Percentiles rank a stretch among this genome's conserved stretches.
These are phyloP conservation scores for Phragmatobia fuliginosa DNA, from an alignment of 2,888 invertebrate genomes.

Conservation along the genomic window DNA sequence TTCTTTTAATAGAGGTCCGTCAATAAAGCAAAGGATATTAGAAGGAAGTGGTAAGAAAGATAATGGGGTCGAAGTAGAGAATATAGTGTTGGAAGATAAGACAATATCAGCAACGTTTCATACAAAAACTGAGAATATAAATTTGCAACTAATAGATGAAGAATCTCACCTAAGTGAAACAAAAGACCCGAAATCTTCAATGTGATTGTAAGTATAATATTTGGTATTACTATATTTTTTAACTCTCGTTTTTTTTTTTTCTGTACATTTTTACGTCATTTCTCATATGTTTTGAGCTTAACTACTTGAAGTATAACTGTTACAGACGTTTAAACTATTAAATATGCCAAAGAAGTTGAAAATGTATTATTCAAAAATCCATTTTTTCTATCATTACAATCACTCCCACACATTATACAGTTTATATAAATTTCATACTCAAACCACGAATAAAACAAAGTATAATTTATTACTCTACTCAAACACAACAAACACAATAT, in stretches of 20 bases:
- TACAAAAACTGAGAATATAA: constrained; percentile 73
- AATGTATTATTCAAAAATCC: not conserved
- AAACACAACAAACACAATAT: constrained; percentile 22
- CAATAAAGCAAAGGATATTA: constrained; percentile 72
- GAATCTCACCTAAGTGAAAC: constrained; percentile 74
- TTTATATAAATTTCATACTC: constrained; percentile 1
- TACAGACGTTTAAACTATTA: not conserved
- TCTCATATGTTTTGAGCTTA: no score
- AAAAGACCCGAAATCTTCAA: constrained; percentile 65
- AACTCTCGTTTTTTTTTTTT: accelerated
- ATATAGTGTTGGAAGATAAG: constrained; percentile 83
- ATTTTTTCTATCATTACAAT: not conserved
- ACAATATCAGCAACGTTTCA: constrained; percentile 72
- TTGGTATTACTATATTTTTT: not conserved
- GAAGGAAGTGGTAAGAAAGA: constrained; percentile 79
- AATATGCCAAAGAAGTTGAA: not conserved
- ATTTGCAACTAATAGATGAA: constrained; percentile 78
- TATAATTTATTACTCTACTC: constrained; percentile 11
- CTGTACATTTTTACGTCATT: not conserved
- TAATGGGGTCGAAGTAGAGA: constrained; percentile 86
- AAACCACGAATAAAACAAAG: constrained; percentile 2
- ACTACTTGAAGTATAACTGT: no score
- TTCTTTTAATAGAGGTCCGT: constrained; percentile 85
- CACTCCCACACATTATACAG: not conserved
- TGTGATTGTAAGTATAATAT: constrained; percentile 68